Percentiles rank a stretch among this genome's conserved stretches.
Conservation (phyloP, 2,888 invertebrate species). For the Plebejus anna region DNA sequence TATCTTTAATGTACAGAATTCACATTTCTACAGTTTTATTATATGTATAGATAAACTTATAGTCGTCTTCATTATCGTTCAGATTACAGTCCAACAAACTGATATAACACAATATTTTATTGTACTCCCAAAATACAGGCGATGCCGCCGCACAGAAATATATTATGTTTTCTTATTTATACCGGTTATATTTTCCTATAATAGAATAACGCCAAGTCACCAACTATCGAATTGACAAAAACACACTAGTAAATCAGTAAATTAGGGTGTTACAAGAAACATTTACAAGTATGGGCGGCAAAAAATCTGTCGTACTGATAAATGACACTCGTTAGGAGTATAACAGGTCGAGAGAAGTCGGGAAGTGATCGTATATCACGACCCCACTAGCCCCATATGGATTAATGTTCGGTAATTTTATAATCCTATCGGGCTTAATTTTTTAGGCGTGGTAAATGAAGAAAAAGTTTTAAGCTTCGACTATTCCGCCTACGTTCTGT, state of each 20-base stretch:
- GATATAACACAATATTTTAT: too few species aligned
- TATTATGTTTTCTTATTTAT: background rate
- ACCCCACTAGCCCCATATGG: constrained; percentile 52
- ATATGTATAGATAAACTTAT: too few species aligned
- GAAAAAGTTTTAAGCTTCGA: background rate
- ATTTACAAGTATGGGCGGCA: constrained; percentile 30
- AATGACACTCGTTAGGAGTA: constrained; percentile 65
- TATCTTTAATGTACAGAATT: too few species aligned
- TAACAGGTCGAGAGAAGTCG: constrained; percentile 59
- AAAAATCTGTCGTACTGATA: constrained; percentile 47
- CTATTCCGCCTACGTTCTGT: background rate
- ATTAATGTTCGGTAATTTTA: constrained; percentile 60
- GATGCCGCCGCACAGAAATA: background rate
- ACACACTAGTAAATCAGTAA: constrained; percentile 14
- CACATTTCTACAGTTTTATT: too few species aligned
- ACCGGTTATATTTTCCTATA: background rate
- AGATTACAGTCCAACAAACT: too few species aligned
- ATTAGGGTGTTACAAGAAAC: constrained; percentile 23
- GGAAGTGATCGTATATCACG: constrained; percentile 60
- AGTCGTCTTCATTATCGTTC: too few species aligned
- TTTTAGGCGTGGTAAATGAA: background rate
- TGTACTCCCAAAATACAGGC: background rate
- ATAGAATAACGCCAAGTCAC: constrained; percentile 3
- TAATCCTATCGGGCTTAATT: background rate
- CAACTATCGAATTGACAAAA: constrained; percentile 6